Percentiles rank a stretch among this genome's conserved stretches.
Evolutionary conservation across 2,797 vertebrate genomes (phyloP).

Genomic region (Micromesistius poutassou): DNA sequence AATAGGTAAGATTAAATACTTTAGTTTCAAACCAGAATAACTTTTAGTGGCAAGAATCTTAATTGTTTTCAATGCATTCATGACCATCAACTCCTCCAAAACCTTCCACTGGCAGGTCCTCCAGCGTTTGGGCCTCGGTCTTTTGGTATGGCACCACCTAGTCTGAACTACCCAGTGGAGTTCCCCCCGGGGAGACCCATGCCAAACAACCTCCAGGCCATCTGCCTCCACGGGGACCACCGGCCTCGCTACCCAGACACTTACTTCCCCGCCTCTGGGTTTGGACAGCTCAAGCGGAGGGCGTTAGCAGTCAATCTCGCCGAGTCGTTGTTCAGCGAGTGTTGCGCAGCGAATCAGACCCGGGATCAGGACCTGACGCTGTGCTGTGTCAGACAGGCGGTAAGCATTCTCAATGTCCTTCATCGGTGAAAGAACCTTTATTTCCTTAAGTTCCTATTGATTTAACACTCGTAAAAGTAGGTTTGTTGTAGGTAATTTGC

Average conservation of each 20-base stretch:
- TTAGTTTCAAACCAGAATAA: neutral
- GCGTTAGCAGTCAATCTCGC: slow-evolving; percentile 62
- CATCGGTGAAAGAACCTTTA: neutral
- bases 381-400: slow-evolving; percentile 72
- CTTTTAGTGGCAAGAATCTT: neutral
- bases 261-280: slow-evolving; percentile 54
- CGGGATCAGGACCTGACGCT: slow-evolving; percentile 43
- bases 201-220: slow-evolving; percentile 56
- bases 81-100: neutral
- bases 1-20: neutral
- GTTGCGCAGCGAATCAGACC: slow-evolving; percentile 58
- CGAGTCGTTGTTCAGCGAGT: slow-evolving; percentile 65
- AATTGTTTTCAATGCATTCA: neutral
- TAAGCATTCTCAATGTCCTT: slow-evolving; percentile 48
- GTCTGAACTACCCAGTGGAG: slow-evolving; percentile 28
- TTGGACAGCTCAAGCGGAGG: slow-evolving; percentile 27
- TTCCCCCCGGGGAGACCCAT: slow-evolving; percentile 68
- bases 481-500: neutral
- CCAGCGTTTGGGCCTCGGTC: slow-evolving; percentile 26
- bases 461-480: neutral
- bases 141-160: neutral
- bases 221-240: slow-evolving; percentile 59
- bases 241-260: slow-evolving; percentile 60
- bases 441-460: neutral
- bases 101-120: slow-evolving; percentile 21